phyloP scores from a whole-genome alignment of 2,888 invertebrate species.

The Physocephala rufipes region DNA sequence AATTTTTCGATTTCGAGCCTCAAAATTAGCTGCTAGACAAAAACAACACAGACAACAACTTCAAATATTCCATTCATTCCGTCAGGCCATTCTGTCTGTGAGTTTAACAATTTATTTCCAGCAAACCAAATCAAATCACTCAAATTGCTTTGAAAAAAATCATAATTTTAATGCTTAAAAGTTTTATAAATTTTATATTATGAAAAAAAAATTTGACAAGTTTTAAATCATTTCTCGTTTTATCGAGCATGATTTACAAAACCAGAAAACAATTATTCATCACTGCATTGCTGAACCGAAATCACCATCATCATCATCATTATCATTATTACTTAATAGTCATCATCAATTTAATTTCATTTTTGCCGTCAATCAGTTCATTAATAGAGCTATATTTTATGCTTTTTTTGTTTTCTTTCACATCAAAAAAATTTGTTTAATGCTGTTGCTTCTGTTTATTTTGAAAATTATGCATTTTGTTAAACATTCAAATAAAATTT shows the following conservation, averaged over 20 bases:
- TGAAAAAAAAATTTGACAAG: slow-evolving; percentile 4
- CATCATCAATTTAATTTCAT: not conserved
- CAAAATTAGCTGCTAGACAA: too few relatives aligned
- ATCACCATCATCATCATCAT: not conserved
- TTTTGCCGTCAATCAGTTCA: slow-evolving; percentile 21
- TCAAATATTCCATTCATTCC: too few relatives aligned
- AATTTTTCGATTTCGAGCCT: too few relatives aligned
- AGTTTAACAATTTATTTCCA: too few relatives aligned
- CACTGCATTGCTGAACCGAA: not conserved
- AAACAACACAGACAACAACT: too few relatives aligned
- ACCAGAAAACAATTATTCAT: not conserved
- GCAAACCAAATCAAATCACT: too few relatives aligned
- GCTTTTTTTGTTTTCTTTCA: not conserved
- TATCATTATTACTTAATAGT: not conserved
- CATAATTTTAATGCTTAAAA: too few relatives aligned
- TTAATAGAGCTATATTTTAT: slow-evolving; percentile 5
- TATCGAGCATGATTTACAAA: not conserved
- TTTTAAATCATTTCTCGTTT: not conserved
- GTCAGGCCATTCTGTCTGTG: too few relatives aligned
- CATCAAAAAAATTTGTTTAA: slow-evolving; percentile 22
- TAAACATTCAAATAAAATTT: slow-evolving; percentile 29
- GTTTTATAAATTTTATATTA: too few relatives aligned
- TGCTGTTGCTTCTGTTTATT: slow-evolving; percentile 24
- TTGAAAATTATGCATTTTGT: slow-evolving; percentile 24
- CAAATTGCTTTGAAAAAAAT: too few relatives aligned